phyloP scores from a whole-genome alignment of 2,797 vertebrate genomes.

The Gorsachius magnificus region DNA sequence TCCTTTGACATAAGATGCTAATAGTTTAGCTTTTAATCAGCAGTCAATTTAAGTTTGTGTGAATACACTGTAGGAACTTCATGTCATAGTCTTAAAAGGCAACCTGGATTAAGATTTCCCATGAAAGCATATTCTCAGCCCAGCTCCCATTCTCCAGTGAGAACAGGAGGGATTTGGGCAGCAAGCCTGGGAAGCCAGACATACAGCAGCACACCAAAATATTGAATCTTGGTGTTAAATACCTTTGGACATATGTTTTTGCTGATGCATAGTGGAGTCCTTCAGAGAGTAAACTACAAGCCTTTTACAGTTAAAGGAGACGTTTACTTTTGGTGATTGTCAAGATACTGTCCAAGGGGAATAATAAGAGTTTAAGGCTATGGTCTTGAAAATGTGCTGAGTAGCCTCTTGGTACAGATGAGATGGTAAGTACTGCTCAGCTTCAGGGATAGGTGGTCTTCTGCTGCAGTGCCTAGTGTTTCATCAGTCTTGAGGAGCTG shows the following conservation, averaged over 20 bases:
- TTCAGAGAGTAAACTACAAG: neutral
- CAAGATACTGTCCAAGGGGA: neutral
- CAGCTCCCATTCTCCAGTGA: neutral
- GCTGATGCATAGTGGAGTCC: neutral
- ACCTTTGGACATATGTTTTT: neutral
- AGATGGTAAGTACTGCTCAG: neutral
- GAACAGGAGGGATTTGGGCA: neutral
- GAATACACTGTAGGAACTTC: neutral
- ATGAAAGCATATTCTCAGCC: neutral
- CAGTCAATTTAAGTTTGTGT: accelerated
- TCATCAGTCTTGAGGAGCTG: neutral
- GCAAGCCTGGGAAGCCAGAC: neutral
- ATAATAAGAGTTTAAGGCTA: accelerated
- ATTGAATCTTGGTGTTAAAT: neutral
- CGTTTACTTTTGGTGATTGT: neutral
- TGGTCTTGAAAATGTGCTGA: neutral
- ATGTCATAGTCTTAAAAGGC: neutral
- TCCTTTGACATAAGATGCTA: neutral
- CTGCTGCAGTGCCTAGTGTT: neutral
- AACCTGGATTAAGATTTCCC: neutral
- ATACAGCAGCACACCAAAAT: no score
- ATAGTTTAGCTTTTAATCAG: neutral
- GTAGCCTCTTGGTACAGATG: neutral
- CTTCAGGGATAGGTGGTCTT: neutral
- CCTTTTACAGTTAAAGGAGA: neutral